Base-by-base conservation (phyloP, 2,113 vertebrate species). In the Opisthocomus hoazin region DNA sequence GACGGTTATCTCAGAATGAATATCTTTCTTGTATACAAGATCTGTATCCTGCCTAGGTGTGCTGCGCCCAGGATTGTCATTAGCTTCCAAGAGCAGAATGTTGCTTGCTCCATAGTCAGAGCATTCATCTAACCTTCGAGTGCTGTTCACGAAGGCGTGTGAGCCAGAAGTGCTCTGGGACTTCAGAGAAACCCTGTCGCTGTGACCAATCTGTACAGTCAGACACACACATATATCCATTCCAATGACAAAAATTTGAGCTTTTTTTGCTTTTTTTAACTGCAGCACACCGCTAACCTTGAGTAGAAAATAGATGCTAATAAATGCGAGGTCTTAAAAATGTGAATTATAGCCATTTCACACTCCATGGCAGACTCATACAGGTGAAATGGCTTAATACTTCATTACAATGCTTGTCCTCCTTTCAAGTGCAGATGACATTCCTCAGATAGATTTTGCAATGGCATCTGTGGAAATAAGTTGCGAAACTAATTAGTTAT, bases 331-430 rank as follows among this genome's bases (percentile, higher is more conserved):
- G 94, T 96, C 96, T 98, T 97, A 96, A 98, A 98, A 97, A 96
- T 87, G 95, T 97, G 97, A 98, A 96, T 98, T 97, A 96, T 58
- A 95, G 96, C 96, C 94, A 94, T 97, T 98, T 98, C 96, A 97
- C 96, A 97, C 93, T 97, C 93, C 51, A 5, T 71, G 29, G 96
- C 96, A 98, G 95, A 91, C 95, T 96, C 95, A 81, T 69, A 69
- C 88, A 94, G 85, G 95, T 96, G 94, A 95, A 97, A 97, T 96
- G 93, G 95, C 95, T 97, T 97, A 94, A 96, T 96, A 88, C 97
- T 96, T 98, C 97, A 98, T 98, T 98, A 96, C 51, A 66, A 90
- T 97, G 93, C 95, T 95, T 94, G 96, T 97, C 95, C 96, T 97
- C 96, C 95, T 96, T 83, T 97, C 86, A 92, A 97, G 96, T 96